Base-by-base conservation (phyloP, 2,797 vertebrate species). In the Hephaestus fuliginosus region DNA sequence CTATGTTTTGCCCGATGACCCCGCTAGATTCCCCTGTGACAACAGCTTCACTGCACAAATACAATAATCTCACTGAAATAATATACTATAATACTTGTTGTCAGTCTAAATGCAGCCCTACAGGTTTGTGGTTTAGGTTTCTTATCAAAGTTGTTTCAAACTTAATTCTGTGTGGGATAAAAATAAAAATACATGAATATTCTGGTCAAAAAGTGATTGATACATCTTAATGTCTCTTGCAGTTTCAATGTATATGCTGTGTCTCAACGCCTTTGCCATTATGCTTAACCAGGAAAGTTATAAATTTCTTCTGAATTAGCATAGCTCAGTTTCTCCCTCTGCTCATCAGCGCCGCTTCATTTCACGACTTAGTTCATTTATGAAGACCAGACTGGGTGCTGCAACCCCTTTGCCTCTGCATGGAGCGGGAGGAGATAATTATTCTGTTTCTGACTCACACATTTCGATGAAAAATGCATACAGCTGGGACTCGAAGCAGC, bases 391-490 rank as follows among this genome's bases (percentile, higher is more conserved):
- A 90, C 88, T 85, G 68, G 64, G 82, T 84, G 82, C 84, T 88
- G 72, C 80, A 91, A 88, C 78, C 86, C 80, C 53, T 83, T 33
- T 62, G 70, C 80, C 82, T 91, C 84, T 82, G 74, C 67, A 43
- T 46, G 39, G 67, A 90, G 76, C 28, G 58, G 70, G 81, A 89
- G 65, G 66, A 88, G 90, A 88, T 94, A 95, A 94, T 93, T 92
- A 92, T 95, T 94, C 88, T 86, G 74, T 90, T 86, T 95, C 87
- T 90, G 86, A 93, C 88, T 93, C 89, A 56, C 72, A 86, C 84
- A 87, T 90, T 91, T 89, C 64, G 52, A 90, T 94, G 83, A 94
- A 93, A 95, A 93, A 92, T 92, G 86, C 92, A 93, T 92, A 89
- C 89, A 89, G 92, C 91, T 79, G 86, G 84, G 88, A 90, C 90